Evolutionary conservation across 2,797 vertebrate genomes (phyloP).

Genomic region (Urosaurus nigricauda): DNA sequence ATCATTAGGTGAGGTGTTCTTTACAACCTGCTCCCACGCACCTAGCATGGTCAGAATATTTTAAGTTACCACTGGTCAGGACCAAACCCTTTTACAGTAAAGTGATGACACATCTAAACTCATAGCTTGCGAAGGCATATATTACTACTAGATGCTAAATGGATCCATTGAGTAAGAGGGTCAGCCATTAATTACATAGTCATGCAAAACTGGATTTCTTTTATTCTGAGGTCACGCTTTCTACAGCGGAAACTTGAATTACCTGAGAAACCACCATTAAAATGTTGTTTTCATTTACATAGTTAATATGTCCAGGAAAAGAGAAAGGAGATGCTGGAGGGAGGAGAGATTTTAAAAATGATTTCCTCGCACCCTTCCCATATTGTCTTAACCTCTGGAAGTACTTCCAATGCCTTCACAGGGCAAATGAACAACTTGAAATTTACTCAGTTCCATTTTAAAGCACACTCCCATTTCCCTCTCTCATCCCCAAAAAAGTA

Average conservation of each 20-base stretch:
- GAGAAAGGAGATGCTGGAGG: not conserved
- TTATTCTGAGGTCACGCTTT: not conserved
- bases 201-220: not conserved
- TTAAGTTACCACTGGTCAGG: not conserved
- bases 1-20: not conserved
- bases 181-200: conserved; percentile 1
- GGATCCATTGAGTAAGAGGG: not conserved
- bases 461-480: not conserved
- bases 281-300: not conserved
- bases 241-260: not conserved
- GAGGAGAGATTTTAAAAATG: not conserved
- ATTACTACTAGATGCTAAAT: not conserved
- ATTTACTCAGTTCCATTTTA: not conserved
- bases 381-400: not conserved
- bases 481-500: not conserved
- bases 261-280: conserved; percentile 22
- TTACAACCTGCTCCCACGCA: not conserved
- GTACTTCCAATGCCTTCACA: not conserved
- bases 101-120: not conserved
- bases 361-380: not conserved
- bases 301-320: not conserved
- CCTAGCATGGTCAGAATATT: not conserved
- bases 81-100: not conserved
- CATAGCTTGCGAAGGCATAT: not conserved
- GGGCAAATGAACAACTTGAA: not conserved